Evolutionary conservation across 2,888 invertebrate species (phyloP), one percentile per base, ranked within the genome.

Genomic region (Lydus trimaculatus): DNA sequence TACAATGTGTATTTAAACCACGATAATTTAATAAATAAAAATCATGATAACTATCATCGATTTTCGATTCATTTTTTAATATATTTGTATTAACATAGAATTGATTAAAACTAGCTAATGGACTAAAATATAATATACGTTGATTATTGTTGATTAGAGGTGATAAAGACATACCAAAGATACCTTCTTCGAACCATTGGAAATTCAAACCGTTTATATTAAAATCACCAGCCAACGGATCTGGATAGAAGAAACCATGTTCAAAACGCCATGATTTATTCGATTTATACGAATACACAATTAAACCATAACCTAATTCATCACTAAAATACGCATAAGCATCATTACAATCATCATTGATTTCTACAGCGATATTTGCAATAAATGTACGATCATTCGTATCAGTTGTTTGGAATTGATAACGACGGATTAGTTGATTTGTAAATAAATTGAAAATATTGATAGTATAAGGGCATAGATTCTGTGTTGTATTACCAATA

Each of bases 361-460:
- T 87, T 79, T 95, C 95, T 2, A 94, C 89, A n/a, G 91, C 93
- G 67, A 94, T 93, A 80, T 94, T 95, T n/a, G 94, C 94, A 71
- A 95, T 94, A 83, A 94, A 94, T 0, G 94, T 94, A 56, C 92
- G 89, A 64, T 90, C 85, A 72, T 93, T 92, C 23, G 91, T 93
- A 78, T 94, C 94, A 71, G 92, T 92, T 0, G 90, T 85, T 20
- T 90, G 88, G 73, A 94, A 87, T 65, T 89, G 90, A 78, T 93
- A 93, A 64, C 85, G 78, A 33, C 93, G 88, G 65, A 95, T 87
- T 36, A 92, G 86, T 61, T 88, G 88, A 79, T 94, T 91, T 0
- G 93, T 94, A 68, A 88, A 88, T 75, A 95, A 85, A 82, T 95
- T 94, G 79, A 91, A 94, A 0, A 95, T 88, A 80, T 93, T 92